Conservation (phyloP, 2,888 invertebrate genomes). For the Cerastis leucographa region DNA sequence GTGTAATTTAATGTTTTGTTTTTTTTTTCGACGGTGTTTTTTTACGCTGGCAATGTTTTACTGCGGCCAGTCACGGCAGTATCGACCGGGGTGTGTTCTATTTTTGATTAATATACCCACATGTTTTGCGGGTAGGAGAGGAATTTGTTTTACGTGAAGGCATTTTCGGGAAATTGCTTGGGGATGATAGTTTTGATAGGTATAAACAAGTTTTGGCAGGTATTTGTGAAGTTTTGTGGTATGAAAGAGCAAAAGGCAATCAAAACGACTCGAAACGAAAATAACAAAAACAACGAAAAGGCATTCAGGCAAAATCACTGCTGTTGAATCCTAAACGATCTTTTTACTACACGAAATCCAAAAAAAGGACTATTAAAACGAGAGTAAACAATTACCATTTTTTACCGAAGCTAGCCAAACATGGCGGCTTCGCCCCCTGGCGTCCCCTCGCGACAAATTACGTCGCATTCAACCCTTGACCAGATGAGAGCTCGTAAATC, state of each 20-base stretch:
- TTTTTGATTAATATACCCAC: conserved; percentile 76
- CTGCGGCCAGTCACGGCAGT: conserved; percentile 87
- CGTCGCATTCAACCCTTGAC: conserved; percentile 80
- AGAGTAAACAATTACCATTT: conserved; percentile 64
- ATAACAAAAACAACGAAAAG: conserved; percentile 6
- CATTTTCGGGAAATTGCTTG: conserved; percentile 54
- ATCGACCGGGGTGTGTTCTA: conserved; percentile 83
- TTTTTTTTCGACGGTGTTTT: conserved; percentile 82
- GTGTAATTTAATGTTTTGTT: conserved; percentile 88
- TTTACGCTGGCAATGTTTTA: conserved; percentile 84
- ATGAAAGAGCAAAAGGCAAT: neutral
- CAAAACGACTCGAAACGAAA: conserved; percentile 3
- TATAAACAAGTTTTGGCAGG: neutral
- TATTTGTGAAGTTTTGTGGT: neutral
- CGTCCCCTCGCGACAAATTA: conserved; percentile 80
- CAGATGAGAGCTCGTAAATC: conserved; percentile 87
- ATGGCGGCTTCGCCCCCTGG: conserved; percentile 66
- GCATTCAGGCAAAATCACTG: conserved; percentile 40
- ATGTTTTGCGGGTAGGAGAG: conserved; percentile 54
- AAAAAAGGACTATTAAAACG: conserved; percentile 63
- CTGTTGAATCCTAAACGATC: conserved; percentile 33
- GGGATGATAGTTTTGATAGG: conserved; percentile 38
- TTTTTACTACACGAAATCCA: conserved; percentile 37
- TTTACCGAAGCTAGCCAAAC: conserved; percentile 57
- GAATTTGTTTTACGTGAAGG: conserved; percentile 53